Base-by-base conservation (phyloP, 2,797 vertebrate genomes). In the Peromyscus melanophrys region DNA sequence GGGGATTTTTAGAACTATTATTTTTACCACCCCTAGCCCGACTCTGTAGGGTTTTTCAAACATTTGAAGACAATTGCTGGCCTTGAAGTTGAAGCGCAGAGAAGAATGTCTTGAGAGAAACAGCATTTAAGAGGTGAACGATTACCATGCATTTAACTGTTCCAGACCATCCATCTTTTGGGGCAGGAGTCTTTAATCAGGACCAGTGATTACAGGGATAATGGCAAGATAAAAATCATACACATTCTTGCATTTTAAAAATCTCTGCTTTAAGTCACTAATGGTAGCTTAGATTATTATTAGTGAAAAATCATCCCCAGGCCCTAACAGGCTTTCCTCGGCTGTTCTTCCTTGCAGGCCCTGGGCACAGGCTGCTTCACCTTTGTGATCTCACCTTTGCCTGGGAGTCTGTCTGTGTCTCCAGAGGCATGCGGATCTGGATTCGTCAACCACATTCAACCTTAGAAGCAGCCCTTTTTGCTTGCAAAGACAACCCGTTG, bases 151-250 rank as follows among this genome's bases (percentile, higher is more conserved):
- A 98, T 98, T 98, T 98, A 98, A 98, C 96, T 98, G 95, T 97
- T 98, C 84, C 19, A 98, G 95, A 94, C 97, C 97, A 98, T 98
- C 97, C 94, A 92, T 98, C 98, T 98, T 98, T 98, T 95, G 98
- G 95, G 95, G 97, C 86, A 97, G 93, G 80, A 98, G 89, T 97
- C 98, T 99, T 98, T 99, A 99, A 99, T 99, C 98, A 99, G 97
- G 95, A 90, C 76, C 94, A 98, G 88, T 98, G 98, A 99, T 99
- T 99, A 99, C 96, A 99, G 98, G 98, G 97, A 98, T 98, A 97
- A 85, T 88, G 61, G 76, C 91, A 98, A 99, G 98, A 99, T 99
- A 98, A 98, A 98, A 98, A 98, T 98, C 98, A 97, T 98, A 98
- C 77, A n/a, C 90, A 94, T 97, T 95, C 92, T 97, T 97, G 91